These are phyloP conservation scores for Diadumene lineata DNA, from an alignment of 92 coral and sea anemone species.

Conservation along the genomic window DNA sequence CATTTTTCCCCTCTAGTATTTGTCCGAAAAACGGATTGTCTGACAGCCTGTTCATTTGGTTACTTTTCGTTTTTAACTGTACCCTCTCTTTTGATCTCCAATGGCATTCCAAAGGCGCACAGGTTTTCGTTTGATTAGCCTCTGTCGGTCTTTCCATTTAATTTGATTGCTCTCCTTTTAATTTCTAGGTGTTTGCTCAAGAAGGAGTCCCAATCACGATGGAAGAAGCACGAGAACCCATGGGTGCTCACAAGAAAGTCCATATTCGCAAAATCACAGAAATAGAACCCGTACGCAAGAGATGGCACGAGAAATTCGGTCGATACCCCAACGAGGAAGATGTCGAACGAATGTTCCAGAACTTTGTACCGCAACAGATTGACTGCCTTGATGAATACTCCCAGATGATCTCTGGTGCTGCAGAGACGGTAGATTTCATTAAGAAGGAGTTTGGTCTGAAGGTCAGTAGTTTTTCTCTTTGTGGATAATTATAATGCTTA, in stretches of 20 bases:
- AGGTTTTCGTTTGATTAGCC: too few relatives aligned
- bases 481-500: too few relatives aligned
- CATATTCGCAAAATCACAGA: conserved; percentile 84
- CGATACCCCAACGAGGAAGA: conserved; percentile 82
- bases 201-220: conserved; percentile 96
- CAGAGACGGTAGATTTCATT: conserved; percentile 73
- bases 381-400: conserved; percentile 70
- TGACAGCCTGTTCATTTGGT: too few relatives aligned
- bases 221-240: conserved; percentile 97
- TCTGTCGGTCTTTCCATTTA: too few relatives aligned
- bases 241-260: conserved; percentile 96
- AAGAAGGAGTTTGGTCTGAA: conserved; percentile 73
- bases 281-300: conserved; percentile 78
- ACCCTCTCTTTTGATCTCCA: too few relatives aligned
- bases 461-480: conserved; percentile 17
- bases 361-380: conserved; percentile 85
- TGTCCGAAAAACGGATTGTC: too few relatives aligned
- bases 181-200: conserved; percentile 42
- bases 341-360: conserved; percentile 84
- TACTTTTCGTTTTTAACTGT: too few relatives aligned
- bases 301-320: conserved; percentile 92
- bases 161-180: too few relatives aligned
- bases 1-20: too few relatives aligned
- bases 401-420: conserved; percentile 96
- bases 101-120: too few relatives aligned